phyloP scores from a whole-genome alignment of 1,140 invertebrate species.

The Brachystomella parvula region DNA sequence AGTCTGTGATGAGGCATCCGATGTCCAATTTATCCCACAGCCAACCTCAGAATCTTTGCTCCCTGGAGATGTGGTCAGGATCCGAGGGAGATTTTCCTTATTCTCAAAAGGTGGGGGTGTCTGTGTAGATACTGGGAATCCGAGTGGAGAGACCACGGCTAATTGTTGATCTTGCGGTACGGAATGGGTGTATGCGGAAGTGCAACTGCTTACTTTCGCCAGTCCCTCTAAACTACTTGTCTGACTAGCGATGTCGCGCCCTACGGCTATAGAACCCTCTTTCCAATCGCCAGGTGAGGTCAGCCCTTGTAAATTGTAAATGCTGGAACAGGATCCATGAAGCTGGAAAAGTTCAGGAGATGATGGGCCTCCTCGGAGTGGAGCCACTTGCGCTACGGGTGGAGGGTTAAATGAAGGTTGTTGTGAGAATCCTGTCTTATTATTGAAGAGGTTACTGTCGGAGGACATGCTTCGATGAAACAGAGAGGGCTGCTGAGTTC shows the following conservation, averaged over 20 bases:
- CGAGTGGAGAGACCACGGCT: constrained; percentile 18
- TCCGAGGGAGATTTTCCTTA: constrained; percentile 13
- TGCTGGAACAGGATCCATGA: not conserved
- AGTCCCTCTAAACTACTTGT: too few species aligned
- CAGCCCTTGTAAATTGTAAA: not conserved
- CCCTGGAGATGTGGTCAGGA: too few species aligned
- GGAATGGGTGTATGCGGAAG: not conserved
- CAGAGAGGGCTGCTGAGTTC: constrained; percentile 19
- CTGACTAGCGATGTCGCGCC: not conserved
- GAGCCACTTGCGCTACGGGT: constrained; percentile 36
- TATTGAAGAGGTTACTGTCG: constrained; percentile 37
- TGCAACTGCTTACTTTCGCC: not conserved
- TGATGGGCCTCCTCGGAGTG: constrained; percentile 21
- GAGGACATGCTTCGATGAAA: constrained; percentile 33
- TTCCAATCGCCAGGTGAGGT: not conserved
- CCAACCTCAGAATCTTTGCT: constrained; percentile 23
- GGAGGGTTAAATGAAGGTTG: constrained; percentile 27
- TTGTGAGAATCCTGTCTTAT: constrained; percentile 35
- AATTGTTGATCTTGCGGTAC: not conserved
- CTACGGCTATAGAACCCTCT: not conserved
- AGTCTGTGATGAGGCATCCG: constrained; percentile 30
- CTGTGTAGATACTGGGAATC: constrained; percentile 1
- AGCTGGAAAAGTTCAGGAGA: not conserved
- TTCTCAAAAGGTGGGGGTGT: constrained; percentile 11
- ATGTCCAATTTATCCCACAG: constrained; percentile 29